Evolutionary conservation across 37 sponge, comb jelly and placozoan genomes (phyloP), one percentile per base, ranked within the genome.

Genomic region (Beroe ovata): DNA sequence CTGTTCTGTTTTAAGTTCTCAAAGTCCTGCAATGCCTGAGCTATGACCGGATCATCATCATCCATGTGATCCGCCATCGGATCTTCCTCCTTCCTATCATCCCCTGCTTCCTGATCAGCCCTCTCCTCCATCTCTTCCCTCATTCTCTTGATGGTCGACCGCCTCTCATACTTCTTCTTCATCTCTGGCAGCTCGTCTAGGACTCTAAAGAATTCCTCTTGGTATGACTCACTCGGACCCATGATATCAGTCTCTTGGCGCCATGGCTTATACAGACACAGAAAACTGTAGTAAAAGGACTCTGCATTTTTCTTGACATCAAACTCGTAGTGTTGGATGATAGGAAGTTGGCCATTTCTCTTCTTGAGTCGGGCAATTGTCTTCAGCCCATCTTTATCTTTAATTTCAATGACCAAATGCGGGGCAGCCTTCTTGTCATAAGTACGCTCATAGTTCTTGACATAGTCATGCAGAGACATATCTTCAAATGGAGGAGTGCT

Each of bases 231-330:
- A 69, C 38, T 29, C 35, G 36, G 20, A 25, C 71, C 71, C 6
- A 29, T 2, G 6, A 69, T 69, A 28, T 69, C 71, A 1, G 18
- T 8, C 20, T 69, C 71, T 21, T 69, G 26, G 6, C 71, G 36
- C 71, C 71, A 69, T 3, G 71, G 71, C 71, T 69, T 69, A 28
- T 29, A 69, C 4, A 69, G 36, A 3, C 18, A 16, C 35, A 69
- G 19, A 16, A 29, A 16, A 25, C 38, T 69, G 36, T 69, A 36
- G 20, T 29, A 69, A 38, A 69, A 69, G 38, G 32, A 69, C 20
- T 69, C 71, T 29, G 71, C 38, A 8, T 69, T 35, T 29, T 4
- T 8, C 25, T 35, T 29, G 6, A 69, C 18, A 35, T 14, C 36
- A 69, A 33, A 69, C 38, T 34, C 20, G 20, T 29, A 19, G 20